Evolutionary conservation across 2,113 vertebrate species (phyloP), one percentile per base, ranked within the genome.

Genomic region (Typhlomys cinereus): DNA sequence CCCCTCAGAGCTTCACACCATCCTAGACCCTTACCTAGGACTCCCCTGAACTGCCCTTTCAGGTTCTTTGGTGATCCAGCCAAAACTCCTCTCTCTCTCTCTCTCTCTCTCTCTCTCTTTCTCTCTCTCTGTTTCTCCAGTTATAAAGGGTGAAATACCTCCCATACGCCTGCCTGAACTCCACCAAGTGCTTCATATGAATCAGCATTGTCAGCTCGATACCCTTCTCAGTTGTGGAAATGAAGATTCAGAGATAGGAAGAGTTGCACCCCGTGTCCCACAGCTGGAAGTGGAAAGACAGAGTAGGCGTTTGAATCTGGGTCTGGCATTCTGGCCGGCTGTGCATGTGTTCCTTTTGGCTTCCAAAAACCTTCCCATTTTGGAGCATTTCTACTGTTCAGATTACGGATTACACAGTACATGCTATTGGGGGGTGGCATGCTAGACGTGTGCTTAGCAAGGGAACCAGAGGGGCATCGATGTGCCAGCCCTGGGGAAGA

Each of bases 221-320:
- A 64, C 86, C 70, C 27, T 39, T 81, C 50, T 31, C 36, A 46
- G 44, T 20, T 39, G 67, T 87, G 21, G 84, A 80, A 39, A 61
- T 44, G n/a, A 81, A 84, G 39, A 89, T 50, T 59, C 20, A 5
- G 75, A 82, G 83, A 88, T 76, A 87, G 52, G n/a, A 87, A 75
- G 46, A 44, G 20, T 54, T 59, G 20, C 61, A 76, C 52, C 48
- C 41, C 41, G 48, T 54, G 62, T 46, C 36, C 52, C 67, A 17
- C 31, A 91, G 41, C 27, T n/a, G 48, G n/a, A 5, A 54, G 48
- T 5, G 44, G 59, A 44, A 39, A 71, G 52, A 31, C 7, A 85
- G 79, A 82, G 29, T 29, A 66, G 25, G 21, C 4, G 2, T 29
- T 59, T 6, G 8, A 90, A 70, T 11, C 39, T 59, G 59, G 20